These are phyloP conservation scores for Dicrurus megarhynchus DNA, from an alignment of 2,113 vertebrate genomes.

Conservation along the genomic window DNA sequence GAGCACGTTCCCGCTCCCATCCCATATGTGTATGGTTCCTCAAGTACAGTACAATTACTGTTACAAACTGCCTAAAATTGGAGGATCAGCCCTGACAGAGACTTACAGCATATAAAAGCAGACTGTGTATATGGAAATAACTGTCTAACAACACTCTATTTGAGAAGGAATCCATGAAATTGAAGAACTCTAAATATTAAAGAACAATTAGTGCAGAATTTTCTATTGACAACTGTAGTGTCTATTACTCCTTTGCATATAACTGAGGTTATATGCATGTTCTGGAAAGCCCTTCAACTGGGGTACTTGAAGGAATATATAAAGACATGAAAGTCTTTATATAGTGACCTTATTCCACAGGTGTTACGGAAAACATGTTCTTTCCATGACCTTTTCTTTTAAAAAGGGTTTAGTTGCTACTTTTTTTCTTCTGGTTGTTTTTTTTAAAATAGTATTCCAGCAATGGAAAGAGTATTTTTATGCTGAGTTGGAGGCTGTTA, in stretches of 20 bases:
- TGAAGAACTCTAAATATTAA: background rate
- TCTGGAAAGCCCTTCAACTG: background rate
- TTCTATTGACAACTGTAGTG: background rate
- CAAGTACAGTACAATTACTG: background rate
- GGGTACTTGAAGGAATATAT: background rate
- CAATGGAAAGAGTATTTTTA: background rate
- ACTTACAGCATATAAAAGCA: background rate
- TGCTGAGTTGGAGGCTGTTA: background rate
- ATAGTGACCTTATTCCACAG: background rate
- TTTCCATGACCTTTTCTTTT: background rate
- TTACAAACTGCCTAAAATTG: background rate
- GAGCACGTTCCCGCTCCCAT: background rate
- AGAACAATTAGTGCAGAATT: background rate
- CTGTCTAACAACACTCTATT: background rate
- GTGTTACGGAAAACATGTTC: background rate
- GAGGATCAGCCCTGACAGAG: background rate
- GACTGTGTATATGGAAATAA: background rate
- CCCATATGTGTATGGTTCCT: fast-evolving
- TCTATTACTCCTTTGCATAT: background rate
- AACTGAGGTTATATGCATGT: background rate
- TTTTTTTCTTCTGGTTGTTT: background rate
- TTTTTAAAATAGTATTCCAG: background rate
- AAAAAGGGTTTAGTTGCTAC: background rate
- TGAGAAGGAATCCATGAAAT: background rate
- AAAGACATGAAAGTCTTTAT: background rate